Conservation (phyloP, 2,113 vertebrate genomes). For the Acinonyx jubatus region DNA sequence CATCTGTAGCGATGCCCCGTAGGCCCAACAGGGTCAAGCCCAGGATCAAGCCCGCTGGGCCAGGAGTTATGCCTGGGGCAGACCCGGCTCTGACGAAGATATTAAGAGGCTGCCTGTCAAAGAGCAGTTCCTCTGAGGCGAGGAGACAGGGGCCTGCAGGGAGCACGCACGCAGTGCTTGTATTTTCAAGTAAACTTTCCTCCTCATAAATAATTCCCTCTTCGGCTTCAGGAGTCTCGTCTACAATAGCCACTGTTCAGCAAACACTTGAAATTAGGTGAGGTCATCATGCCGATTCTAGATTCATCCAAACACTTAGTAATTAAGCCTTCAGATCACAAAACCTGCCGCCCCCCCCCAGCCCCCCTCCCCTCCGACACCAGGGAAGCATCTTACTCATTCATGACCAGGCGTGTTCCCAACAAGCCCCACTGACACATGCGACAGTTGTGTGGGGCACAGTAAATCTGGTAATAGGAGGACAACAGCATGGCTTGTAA, state of each 20-base stretch:
- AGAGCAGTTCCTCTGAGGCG: neutral
- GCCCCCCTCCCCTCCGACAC: neutral
- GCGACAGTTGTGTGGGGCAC: neutral
- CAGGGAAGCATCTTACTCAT: neutral
- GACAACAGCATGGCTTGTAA: neutral
- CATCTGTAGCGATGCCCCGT: neutral
- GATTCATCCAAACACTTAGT: neutral
- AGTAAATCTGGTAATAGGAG: neutral
- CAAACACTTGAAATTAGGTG: neutral
- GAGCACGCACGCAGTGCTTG: neutral
- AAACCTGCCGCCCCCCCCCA: neutral
- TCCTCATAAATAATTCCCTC: neutral
- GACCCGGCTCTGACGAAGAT: neutral
- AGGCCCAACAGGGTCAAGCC: neutral
- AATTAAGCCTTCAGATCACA: neutral
- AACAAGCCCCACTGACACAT: neutral
- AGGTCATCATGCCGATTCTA: neutral
- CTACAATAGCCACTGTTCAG: neutral
- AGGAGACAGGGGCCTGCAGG: accelerated
- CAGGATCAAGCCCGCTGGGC: neutral
- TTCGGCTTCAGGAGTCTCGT: neutral
- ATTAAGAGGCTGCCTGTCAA: neutral
- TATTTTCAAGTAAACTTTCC: neutral
- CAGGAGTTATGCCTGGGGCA: neutral
- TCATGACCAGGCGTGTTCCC: neutral